These are phyloP conservation scores for Tolypeutes matacus DNA, from an alignment of 2,797 vertebrate genomes.

Conservation along the genomic window DNA sequence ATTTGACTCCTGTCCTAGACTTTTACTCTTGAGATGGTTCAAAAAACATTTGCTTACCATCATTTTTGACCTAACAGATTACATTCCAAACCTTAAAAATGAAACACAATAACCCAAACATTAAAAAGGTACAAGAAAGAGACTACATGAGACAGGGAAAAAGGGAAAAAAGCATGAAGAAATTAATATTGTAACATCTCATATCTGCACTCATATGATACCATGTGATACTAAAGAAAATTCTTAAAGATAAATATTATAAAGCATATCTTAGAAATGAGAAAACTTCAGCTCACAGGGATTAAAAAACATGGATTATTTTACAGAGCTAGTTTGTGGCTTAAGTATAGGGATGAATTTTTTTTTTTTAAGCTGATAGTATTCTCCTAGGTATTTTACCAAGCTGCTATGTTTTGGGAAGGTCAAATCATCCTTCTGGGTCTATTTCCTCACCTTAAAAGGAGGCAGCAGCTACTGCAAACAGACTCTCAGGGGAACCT, in stretches of 20 bases:
- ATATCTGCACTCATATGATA: background rate
- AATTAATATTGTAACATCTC: background rate
- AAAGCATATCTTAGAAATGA: background rate
- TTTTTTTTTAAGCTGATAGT: background rate
- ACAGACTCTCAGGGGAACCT: background rate
- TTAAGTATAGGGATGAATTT: background rate
- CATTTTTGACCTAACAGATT: constrained; percentile 43
- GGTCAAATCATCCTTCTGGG: background rate
- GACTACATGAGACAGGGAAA: background rate
- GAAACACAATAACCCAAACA: background rate
- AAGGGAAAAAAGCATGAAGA: background rate
- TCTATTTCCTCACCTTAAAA: background rate
- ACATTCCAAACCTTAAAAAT: background rate
- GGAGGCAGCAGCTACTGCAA: background rate
- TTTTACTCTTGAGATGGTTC: constrained; percentile 18
- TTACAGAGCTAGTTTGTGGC: background rate
- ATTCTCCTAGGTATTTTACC: background rate
- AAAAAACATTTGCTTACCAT: background rate
- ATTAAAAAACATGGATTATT: background rate
- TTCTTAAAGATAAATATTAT: background rate
- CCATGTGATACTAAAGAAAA: background rate
- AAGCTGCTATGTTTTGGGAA: background rate
- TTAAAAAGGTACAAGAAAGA: background rate
- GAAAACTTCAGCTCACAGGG: background rate
- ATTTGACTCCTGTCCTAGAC: constrained; percentile 46